Evolutionary conservation across 2,888 invertebrate genomes (phyloP).

Genomic region (Amphipoea lucens): DNA sequence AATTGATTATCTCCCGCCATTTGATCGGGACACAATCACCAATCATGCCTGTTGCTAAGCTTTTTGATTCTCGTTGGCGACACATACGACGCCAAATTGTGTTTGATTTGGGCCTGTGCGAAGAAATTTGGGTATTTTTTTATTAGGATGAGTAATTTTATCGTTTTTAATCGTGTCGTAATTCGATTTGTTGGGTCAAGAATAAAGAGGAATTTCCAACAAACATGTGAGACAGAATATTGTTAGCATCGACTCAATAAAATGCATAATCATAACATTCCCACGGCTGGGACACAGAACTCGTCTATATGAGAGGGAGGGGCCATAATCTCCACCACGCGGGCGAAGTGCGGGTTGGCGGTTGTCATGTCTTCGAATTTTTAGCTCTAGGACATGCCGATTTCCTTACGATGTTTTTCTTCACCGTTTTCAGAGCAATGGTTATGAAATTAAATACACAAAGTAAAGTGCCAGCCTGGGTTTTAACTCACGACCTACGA

Average conservation of each 20-base stretch:
- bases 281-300: too few species aligned
- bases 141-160: not conserved
- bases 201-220: not conserved
- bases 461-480: too few species aligned
- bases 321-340: too few species aligned
- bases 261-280: too few species aligned
- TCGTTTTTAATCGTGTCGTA: slow-evolving; percentile 29
- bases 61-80: slow-evolving; percentile 9
- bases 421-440: too few species aligned
- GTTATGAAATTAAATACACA: too few species aligned
- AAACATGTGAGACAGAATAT: slow-evolving; percentile 2
- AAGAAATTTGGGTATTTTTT: not conserved
- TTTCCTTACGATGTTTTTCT: too few species aligned
- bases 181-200: slow-evolving; percentile 1
- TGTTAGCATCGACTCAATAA: not conserved
- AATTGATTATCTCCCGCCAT: slow-evolving; percentile 63
- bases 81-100: slow-evolving; percentile 14
- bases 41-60: slow-evolving; percentile 29
- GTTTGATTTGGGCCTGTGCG: not conserved
- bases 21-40: slow-evolving; percentile 42
- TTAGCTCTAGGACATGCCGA: too few species aligned
- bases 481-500: too few species aligned
- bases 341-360: too few species aligned
- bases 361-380: too few species aligned
- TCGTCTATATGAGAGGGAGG: too few species aligned